Base-by-base conservation (phyloP, 2,888 invertebrate genomes). In the Amphiduros pacificus region DNA sequence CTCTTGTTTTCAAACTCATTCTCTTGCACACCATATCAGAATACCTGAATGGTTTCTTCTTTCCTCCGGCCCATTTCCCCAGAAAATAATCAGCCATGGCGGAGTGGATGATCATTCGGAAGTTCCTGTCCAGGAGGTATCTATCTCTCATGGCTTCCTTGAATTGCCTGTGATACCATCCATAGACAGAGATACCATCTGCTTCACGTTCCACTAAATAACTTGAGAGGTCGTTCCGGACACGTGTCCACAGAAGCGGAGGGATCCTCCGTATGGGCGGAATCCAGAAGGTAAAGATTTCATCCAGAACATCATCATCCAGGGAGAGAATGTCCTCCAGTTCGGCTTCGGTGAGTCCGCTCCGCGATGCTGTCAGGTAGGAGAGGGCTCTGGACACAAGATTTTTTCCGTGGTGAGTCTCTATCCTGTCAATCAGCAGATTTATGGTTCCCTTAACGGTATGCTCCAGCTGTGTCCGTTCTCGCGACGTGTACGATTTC, bases 61-160 rank as follows among this genome's bases (percentile, higher is more conserved):
- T 56, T 1, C 65, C 67, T 6, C 74, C 73, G 29, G 71, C 60
- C 76, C 76, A 77, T 31, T 61, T 69, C 2, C 77, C 77, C 4
- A 74, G 59, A 62, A 67, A 77, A 58, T 76, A 77, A 51, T 77
- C 77, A 5, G 75, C 69, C 51, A 77, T 70, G 29, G 60, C 69
- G 2, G 66, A 64, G 61, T 74, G 72, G n/a, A 55, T 44, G 17
- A 22, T 22, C 6, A 41, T 20, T 24, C 40, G 22, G 22, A 36
- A 51, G 2, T 48, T 26, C 5, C 28, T 27, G 27, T 52, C 28
- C n/a, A 31, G 29, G 2, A 63, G 28, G 49, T 63, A 63, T 5
- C 63, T 36, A 27, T 63, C 60, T 26, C 36, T 31, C 27, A 60
- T 55, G 1, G 61, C 63, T 40, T 58, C 53, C 24, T 40, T 44